Percentiles rank a stretch among this genome's conserved stretches.
These are phyloP conservation scores for Pogonophryne albipinna DNA, from an alignment of 2,797 vertebrate genomes.

Conservation along the genomic window DNA sequence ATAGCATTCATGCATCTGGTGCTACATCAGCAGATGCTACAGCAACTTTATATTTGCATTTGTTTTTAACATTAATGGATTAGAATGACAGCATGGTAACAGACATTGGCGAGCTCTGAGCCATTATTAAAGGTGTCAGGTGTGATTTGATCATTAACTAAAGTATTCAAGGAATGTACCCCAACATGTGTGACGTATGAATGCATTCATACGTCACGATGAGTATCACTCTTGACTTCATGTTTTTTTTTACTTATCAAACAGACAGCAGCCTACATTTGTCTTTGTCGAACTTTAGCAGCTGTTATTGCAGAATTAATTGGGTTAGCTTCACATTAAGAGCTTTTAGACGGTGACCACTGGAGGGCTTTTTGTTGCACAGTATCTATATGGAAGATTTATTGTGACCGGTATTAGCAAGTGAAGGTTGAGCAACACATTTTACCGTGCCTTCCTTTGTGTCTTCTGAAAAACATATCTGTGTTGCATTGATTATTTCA, in stretches of 20 bases:
- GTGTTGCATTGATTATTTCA: no score
- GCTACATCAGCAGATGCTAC: not conserved
- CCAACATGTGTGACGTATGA: not conserved
- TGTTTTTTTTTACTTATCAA: not conserved
- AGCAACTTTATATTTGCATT: not conserved
- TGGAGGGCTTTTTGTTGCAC: not conserved
- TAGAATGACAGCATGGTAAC: not conserved
- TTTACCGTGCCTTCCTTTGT: not conserved
- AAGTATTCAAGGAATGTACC: conserved; percentile 7
- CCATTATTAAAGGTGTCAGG: not conserved
- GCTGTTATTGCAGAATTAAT: not conserved
- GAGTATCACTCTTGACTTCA: not conserved
- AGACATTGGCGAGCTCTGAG: not conserved
- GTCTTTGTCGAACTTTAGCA: not conserved
- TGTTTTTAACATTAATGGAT: not conserved
- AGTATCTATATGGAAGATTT: not conserved
- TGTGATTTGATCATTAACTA: not conserved
- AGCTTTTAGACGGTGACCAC: not conserved
- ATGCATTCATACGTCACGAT: not conserved
- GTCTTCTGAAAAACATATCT: not conserved
- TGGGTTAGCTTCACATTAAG: conserved; percentile 3
- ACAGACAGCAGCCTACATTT: not conserved
- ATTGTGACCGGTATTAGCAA: not conserved
- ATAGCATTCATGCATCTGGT: not conserved
- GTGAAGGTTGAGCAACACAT: not conserved